Evolutionary conservation across 2,888 invertebrate species (phyloP).

Genomic region (Cheilosia soror): DNA sequence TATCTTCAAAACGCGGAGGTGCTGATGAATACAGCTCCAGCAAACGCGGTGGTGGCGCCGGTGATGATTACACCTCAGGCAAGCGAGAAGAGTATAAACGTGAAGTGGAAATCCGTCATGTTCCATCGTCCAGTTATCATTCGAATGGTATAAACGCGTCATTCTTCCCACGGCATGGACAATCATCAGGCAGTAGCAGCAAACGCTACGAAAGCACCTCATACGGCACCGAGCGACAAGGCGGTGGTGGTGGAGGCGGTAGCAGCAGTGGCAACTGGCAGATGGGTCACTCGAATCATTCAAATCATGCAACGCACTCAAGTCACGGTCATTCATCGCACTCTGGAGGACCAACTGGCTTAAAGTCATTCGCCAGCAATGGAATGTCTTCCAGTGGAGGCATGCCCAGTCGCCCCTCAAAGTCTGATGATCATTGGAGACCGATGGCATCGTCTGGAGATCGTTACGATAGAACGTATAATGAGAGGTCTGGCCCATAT

Average conservation of each 20-base stretch:
- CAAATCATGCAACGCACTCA: slow-evolving; percentile 71
- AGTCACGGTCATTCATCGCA: slow-evolving; percentile 69
- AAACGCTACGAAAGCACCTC: slow-evolving; percentile 82
- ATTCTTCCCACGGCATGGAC: slow-evolving; percentile 60
- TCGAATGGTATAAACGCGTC: slow-evolving; percentile 72
- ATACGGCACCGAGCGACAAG: slow-evolving; percentile 76
- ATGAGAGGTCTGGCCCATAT: slow-evolving; percentile 81
- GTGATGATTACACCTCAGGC: slow-evolving; percentile 77
- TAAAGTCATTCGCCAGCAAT: slow-evolving; percentile 82
- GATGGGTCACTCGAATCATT: slow-evolving; percentile 74
- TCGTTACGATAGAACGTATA: slow-evolving; percentile 83
- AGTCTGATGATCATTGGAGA: slow-evolving; percentile 82
- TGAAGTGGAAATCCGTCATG: slow-evolving; percentile 82
- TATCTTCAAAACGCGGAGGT: slow-evolving; percentile 77
- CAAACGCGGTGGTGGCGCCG: slow-evolving; percentile 76
- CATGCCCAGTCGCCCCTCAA: slow-evolving; percentile 81
- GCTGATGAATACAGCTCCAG: slow-evolving; percentile 77
- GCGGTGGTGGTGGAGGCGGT: slow-evolving; percentile 77
- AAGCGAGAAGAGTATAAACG: slow-evolving; percentile 80
- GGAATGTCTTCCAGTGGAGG: slow-evolving; percentile 79
- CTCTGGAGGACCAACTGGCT: slow-evolving; percentile 76
- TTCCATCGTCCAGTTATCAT: slow-evolving; percentile 79
- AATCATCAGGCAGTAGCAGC: slow-evolving; percentile 75
- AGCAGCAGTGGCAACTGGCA: slow-evolving; percentile 78
- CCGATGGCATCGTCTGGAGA: slow-evolving; percentile 80